Conservation (phyloP, 2,888 invertebrate genomes). For the Eupithecia tripunctaria region DNA sequence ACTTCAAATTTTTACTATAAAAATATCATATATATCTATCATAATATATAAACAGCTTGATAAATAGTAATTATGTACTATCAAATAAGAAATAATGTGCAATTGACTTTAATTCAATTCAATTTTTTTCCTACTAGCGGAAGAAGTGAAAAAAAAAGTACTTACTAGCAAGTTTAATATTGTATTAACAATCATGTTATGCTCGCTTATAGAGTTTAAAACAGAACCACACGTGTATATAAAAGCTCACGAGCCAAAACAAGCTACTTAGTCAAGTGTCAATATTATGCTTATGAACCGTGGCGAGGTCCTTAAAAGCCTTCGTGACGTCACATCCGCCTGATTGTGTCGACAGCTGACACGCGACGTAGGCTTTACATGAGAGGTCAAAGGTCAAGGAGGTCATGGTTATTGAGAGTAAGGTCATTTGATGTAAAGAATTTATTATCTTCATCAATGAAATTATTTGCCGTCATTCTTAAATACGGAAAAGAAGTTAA, state of each 20-base stretch:
- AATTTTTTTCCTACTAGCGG: too few relatives aligned
- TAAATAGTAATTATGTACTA: too few relatives aligned
- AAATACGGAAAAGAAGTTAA: neutral
- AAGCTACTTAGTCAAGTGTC: constrained; percentile 3
- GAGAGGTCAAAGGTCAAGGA: neutral
- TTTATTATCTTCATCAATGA: neutral
- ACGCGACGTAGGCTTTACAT: neutral
- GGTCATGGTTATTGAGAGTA: constrained; percentile 4
- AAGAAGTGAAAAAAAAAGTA: too few relatives aligned
- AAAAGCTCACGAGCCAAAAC: neutral
- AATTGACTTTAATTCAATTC: too few relatives aligned
- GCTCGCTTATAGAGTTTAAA: neutral
- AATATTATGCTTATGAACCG: constrained; percentile 3
- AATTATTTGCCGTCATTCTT: neutral
- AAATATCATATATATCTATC: too few relatives aligned
- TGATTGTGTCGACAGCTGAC: constrained; percentile 1
- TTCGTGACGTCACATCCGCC: constrained; percentile 8
- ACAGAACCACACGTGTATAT: neutral
- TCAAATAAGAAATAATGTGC: too few relatives aligned
- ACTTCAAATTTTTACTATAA: too few relatives aligned
- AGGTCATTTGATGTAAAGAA: neutral
- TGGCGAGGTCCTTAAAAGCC: constrained; percentile 4
- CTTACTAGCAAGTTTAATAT: too few relatives aligned
- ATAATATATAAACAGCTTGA: too few relatives aligned
- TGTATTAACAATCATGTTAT: neutral